These are phyloP conservation scores for Lithobius niger DNA, from an alignment of 1,140 invertebrate genomes.

Conservation along the genomic window DNA sequence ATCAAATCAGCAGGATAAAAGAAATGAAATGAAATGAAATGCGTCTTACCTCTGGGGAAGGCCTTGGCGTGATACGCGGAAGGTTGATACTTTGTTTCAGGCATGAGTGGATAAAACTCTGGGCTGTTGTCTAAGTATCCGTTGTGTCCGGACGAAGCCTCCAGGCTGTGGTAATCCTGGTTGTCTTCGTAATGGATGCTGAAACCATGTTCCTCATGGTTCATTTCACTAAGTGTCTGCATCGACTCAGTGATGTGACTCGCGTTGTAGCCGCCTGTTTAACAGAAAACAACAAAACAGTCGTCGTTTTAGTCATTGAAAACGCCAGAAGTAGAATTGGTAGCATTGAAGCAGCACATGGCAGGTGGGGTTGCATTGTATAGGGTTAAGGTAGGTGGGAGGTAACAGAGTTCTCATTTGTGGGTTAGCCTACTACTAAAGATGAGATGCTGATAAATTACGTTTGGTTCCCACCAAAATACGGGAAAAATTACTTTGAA, in stretches of 20 bases:
- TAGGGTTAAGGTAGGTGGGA: too few species aligned
- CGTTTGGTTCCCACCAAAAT: too few species aligned
- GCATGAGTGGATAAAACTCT: slow-evolving; percentile 50
- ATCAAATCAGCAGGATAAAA: too few species aligned
- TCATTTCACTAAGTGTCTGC: slow-evolving; percentile 24
- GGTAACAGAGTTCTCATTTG: too few species aligned
- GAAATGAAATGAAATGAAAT: too few species aligned
- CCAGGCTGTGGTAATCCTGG: slow-evolving; percentile 54
- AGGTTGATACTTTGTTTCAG: slow-evolving; percentile 30
- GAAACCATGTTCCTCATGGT: slow-evolving; percentile 19
- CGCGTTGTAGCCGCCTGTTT: slow-evolving; percentile 35
- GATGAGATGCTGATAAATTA: too few species aligned
- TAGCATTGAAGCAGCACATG: too few species aligned
- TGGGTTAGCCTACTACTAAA: too few species aligned
- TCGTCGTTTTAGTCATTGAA: too few species aligned
- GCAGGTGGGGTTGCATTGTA: too few species aligned
- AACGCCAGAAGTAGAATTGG: too few species aligned
- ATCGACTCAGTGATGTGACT: slow-evolving; percentile 25
- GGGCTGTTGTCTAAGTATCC: slow-evolving; percentile 45
- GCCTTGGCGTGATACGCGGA: slow-evolving; percentile 18
- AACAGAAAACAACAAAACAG: slow-evolving; percentile 10
- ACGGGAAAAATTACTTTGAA: too few species aligned
- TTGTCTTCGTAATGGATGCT: slow-evolving; percentile 42
- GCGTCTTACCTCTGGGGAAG: slow-evolving; percentile 15
- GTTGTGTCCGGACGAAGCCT: slow-evolving; percentile 25